phyloP scores from a whole-genome alignment of 1,140 invertebrate genomes.

The Anadara kagoshimensis region DNA sequence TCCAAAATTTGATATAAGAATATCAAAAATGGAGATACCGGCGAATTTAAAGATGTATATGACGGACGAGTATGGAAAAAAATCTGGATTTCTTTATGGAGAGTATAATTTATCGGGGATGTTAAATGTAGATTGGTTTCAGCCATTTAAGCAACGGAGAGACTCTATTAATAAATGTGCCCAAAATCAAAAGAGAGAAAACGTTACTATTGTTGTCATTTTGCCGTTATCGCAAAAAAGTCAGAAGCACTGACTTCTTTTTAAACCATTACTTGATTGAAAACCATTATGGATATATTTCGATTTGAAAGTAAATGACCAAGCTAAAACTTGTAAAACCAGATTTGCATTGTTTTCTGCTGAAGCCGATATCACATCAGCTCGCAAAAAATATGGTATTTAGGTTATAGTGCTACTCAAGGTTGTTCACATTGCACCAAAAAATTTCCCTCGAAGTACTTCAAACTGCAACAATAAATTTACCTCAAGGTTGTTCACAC shows the following conservation, averaged over 20 bases:
- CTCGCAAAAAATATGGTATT: conserved; percentile 36
- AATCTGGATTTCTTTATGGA: neutral
- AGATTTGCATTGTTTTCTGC: conserved; percentile 37
- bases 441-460: too few relatives aligned
- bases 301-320: neutral
- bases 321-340: neutral
- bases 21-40: too few relatives aligned
- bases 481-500: too few relatives aligned
- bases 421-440: conserved; percentile 37
- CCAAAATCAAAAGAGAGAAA: conserved; percentile 18
- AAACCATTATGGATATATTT: conserved; percentile 14
- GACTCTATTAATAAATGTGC: conserved; percentile 27
- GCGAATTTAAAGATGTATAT: too few relatives aligned
- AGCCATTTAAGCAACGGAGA: conserved; percentile 28
- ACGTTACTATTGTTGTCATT: conserved; percentile 25
- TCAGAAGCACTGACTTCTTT: conserved; percentile 34
- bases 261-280: conserved; percentile 33
- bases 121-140: conserved; percentile 35
- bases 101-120: conserved; percentile 18
- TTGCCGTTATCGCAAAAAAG: conserved; percentile 40
- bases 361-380: conserved; percentile 38
- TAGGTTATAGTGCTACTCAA: conserved; percentile 31
- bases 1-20: too few relatives aligned
- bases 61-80: conserved; percentile 36
- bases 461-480: too few relatives aligned